Percentiles rank a stretch among this genome's conserved stretches.
Conservation (phyloP, 2,113 vertebrate species). For the Camelus dromedarius region DNA sequence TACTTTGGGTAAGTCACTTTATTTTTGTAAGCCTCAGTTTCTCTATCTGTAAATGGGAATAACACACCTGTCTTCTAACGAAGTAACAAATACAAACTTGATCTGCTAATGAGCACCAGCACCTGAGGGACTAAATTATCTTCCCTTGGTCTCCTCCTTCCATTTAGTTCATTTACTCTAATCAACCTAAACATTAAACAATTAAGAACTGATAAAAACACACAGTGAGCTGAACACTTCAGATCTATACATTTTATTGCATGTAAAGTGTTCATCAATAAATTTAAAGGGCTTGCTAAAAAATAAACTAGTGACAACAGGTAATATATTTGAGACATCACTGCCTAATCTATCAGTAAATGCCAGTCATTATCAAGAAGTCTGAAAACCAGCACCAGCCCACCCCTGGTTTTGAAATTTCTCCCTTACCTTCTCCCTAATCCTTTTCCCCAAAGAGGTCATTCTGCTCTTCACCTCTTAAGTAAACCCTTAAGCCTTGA, state of each 20-base stretch:
- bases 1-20: neutral
- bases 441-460: neutral
- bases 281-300: neutral
- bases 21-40: neutral
- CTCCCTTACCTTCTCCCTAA: neutral
- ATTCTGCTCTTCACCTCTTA: constrained; percentile 9
- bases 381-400: neutral
- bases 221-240: neutral
- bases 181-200: constrained; percentile 27
- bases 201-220: constrained; percentile 26
- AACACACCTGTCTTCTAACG: neutral
- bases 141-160: neutral
- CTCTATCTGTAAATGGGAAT: neutral
- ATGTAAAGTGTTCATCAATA: constrained; percentile 22
- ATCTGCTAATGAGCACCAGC: neutral
- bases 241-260: neutral
- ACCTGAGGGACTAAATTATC: neutral
- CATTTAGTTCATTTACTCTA: constrained; percentile 18
- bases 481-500: neutral
- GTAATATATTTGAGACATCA: neutral
- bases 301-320: neutral
- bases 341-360: constrained; percentile 6
- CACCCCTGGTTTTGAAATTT: constrained; percentile 10
- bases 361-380: neutral
- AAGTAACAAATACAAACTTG: constrained; percentile 21